Base-by-base conservation (phyloP, 2,797 vertebrate genomes). In the Scomberomorus guttatus region DNA sequence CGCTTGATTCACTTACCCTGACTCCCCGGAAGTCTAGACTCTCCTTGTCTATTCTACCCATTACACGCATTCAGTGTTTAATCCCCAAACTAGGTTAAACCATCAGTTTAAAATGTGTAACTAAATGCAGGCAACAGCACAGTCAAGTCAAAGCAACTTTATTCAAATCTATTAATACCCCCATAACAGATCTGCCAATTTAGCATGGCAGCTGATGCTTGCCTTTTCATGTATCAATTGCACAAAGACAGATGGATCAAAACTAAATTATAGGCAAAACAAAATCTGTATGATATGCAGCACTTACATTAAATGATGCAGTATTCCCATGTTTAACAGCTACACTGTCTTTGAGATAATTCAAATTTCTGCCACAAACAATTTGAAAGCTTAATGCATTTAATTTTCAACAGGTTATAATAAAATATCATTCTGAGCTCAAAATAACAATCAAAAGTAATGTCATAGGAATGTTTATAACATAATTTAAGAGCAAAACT, bases 141-240 rank as follows among this genome's bases (percentile, higher is more conserved):
- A 72, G 1, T 48, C 48, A 62, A 51, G 65, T 85, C 55, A 82
- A 77, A 85, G 42, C 48, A 80, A 84, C 67, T 90, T 92, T 92
- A 93, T 88, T 93, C 20, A 78, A 46, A 80, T 80, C 65, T 51
- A 18, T 18, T 18, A 48, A 48, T 17, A 48, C 37, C 8, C n/a
- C 32, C 24, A 9, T 70, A 65, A 59, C 25, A 77, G 58, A 63
- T 60, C 20, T 54, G 59, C 64, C 32, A 63, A 48, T 42, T 56
- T 51, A 42, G 57, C 8, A 70, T 52, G 29, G 55, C 25, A 69
- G 37, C n/a, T 68, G 66, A 70, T 39, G 18, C n/a, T 68, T 15
- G 73, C 24, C 2, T 29, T 25, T 69, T 64, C 12, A 76, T 65
- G 48, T 56, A 24, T 50, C 54, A 54, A 74, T 52, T 64, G 72